Evolutionary conservation across 2,113 vertebrate species (phyloP), one percentile per base, ranked within the genome.

Genomic region (Halichoeres trimaculatus): DNA sequence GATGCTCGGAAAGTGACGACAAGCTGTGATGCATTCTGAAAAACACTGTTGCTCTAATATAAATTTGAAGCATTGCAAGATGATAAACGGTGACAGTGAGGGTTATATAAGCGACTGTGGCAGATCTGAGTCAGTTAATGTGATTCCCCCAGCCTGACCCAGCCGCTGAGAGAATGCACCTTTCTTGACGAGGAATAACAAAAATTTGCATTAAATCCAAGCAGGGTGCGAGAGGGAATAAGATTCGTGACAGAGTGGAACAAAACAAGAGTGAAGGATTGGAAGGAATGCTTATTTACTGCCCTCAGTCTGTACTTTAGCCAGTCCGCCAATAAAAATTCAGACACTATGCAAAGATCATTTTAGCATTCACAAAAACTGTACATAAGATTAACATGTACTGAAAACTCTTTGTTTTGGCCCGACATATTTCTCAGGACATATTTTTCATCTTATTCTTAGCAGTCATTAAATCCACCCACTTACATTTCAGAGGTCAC

Each of bases 131-230:
- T 85, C 68, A 35, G 52, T 76, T 84, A 79, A 85, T 81, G 67
- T 75, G 75, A 79, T 84, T 84, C 75, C 76, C 55, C 50, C 57
- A 59, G 73, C 56, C 71, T 76, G 70, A 76, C 76, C 70, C 60
- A 62, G 72, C 51, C 74, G 65, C 78, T 84, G 66, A 68, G 58
- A 34, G 75, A 75, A 74, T 50, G 35, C 67, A 75, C 88, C 54
- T 73, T 79, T 90, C 77, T 80, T 85, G 76, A 80, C 2, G 55
- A 50, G 52, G 30, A 83, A 78, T 76, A 83, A 88, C 70, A 81
- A 50, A 58, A 70, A 82, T 80, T 57, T 78, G 84, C 81, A 80
- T 82, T 43, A 87, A 84, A 85, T 70, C 68, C 76, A 85, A 68
- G 78, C 79, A 30, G 58, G 66, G 47, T 64, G 78, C 74, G 56